Conservation (phyloP, 2,888 invertebrate genomes). For the Pinctada fucata region DNA sequence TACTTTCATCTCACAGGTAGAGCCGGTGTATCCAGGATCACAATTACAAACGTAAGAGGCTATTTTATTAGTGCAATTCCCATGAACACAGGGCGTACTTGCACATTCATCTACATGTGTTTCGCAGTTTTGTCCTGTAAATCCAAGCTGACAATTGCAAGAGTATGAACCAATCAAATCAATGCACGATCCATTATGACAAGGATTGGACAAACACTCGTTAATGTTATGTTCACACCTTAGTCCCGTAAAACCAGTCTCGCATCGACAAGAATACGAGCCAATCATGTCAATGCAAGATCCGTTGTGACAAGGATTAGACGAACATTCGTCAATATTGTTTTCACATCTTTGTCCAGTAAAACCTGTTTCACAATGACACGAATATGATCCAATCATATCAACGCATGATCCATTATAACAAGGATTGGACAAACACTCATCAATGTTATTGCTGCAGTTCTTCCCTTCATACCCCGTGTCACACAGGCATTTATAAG, state of each 20-base stretch:
- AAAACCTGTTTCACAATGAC: conserved; percentile 5
- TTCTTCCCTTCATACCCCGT: conserved; percentile 3
- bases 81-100: conserved; percentile 29
- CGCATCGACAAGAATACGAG: not conserved
- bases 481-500: conserved; percentile 4
- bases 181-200: not conserved
- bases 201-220: not conserved
- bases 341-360: conserved; percentile 83
- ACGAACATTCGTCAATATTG: conserved; percentile 86
- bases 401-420: not conserved
- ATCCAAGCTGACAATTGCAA: not conserved
- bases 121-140: conserved; percentile 6
- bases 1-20: conserved; percentile 33
- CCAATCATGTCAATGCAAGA: not conserved
- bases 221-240: not conserved
- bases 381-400: not conserved
- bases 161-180: not conserved
- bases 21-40: conserved; percentile 40
- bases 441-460: conserved; percentile 4
- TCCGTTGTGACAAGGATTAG: not conserved
- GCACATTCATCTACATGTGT: conserved; percentile 29
- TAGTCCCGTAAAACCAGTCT: not conserved
- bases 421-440: conserved; percentile 1
- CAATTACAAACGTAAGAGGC: conserved; percentile 34
- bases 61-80: conserved; percentile 24